Evolutionary conservation across 2,797 vertebrate species (phyloP).

Genomic region (Todus mexicanus): DNA sequence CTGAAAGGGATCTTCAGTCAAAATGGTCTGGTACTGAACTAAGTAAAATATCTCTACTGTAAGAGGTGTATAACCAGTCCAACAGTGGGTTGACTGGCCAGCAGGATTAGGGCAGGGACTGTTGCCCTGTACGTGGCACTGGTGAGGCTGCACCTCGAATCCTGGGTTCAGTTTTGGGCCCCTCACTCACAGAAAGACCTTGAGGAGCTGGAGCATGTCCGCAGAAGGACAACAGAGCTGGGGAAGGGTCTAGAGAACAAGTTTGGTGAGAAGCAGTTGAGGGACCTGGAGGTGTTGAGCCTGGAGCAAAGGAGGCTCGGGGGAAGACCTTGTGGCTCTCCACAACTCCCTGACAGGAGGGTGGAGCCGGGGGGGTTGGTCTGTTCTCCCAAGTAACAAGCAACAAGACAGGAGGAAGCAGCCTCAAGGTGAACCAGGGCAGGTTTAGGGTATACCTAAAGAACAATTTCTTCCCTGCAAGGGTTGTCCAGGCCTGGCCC

Average conservation of each 20-base stretch:
- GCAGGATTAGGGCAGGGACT: not conserved
- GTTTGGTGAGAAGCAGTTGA: not conserved
- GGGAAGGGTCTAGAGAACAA: not conserved
- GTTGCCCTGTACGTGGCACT: not conserved
- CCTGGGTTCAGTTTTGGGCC: not conserved
- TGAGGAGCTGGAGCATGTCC: not conserved
- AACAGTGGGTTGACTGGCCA: too few species aligned
- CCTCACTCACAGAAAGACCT: not conserved
- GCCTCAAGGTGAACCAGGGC: not conserved
- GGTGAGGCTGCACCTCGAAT: not conserved
- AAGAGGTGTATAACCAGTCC: not conserved
- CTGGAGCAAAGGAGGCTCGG: not conserved
- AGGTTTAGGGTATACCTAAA: not conserved
- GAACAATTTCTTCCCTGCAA: not conserved
- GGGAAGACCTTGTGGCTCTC: not conserved
- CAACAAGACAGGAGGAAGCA: not conserved
- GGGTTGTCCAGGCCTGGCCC: not conserved
- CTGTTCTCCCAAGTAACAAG: not conserved
- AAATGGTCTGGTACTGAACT: not conserved
- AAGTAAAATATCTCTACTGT: not conserved
- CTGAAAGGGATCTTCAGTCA: not conserved
- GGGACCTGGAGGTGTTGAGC: not conserved
- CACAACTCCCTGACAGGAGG: not conserved
- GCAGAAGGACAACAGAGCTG: not conserved
- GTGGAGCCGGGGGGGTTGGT: not conserved